Evolutionary conservation across 1,140 invertebrate genomes (phyloP), one percentile per base, ranked within the genome.

Genomic region (Dinoponera quadriceps): DNA sequence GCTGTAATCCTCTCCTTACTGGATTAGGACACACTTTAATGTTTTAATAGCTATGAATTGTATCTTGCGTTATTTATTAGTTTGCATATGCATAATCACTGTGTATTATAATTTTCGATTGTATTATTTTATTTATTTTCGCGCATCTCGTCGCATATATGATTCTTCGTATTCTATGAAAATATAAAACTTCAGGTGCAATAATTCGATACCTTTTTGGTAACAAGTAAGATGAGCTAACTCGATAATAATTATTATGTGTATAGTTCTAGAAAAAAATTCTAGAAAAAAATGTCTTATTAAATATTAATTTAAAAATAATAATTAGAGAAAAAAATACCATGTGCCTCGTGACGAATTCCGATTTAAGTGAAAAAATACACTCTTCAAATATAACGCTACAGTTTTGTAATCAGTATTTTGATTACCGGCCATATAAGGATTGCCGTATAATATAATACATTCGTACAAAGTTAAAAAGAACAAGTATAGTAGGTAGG

Each of bases 1-100:
- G 49, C 65, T 78, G 14, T 29, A 68, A 87, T 87, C 69, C 25
- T 78, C 82, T 83, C 80, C 59, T 72, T 87, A 83, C 27, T 86
- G 57, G 38, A 82, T 69, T 75, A 60, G 80, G 77, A 54, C 16
- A 57, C 60, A 22, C 3, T 71, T 82, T 77, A n/a, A 0, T 59
- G 18, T 44, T 49, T 49, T 54, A 81, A 29, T 48, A 1, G 77
- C 78, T 38, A 49, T 72, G 2, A 57, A 16, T 60, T 81, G 11
- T 82, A 72, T 72, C 44, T 59, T 72, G n/a, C 11, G 44, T 59
- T 72, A 49, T 51, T 48, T 72, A 1, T 65, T 57, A 55, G 2
- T 54, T n/a, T 82, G 29, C 16, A 63, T 62, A 62, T 51, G 22
- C 1, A n/a, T 71, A 14, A 22, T 65, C 20, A 18, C 14, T 77